Conservation (phyloP, 2,797 vertebrate species). For the Sebastolobus alascanus region DNA sequence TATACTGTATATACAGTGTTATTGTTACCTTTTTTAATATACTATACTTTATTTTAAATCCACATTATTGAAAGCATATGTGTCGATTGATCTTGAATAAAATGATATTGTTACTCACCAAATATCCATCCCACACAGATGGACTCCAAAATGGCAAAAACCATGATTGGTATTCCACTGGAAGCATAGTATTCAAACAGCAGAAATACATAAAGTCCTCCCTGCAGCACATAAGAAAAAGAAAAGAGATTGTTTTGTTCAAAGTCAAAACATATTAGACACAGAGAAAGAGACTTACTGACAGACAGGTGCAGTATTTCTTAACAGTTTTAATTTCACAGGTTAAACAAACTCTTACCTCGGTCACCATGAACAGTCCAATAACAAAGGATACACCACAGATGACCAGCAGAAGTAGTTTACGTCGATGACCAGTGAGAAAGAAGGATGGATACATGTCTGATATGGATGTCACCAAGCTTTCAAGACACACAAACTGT, state of each 20-base stretch:
- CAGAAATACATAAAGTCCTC: background rate
- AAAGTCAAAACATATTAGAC: background rate
- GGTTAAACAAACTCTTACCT: background rate
- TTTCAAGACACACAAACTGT: constrained; percentile 85
- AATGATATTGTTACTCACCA: too few relatives aligned
- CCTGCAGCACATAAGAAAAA: background rate
- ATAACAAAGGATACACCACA: constrained; percentile 83
- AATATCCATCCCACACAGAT: too few relatives aligned
- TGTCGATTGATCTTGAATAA: too few relatives aligned
- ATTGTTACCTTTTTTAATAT: too few relatives aligned
- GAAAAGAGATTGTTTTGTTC: background rate
- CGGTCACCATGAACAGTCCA: constrained; percentile 88
- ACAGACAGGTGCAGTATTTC: background rate
- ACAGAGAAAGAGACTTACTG: background rate
- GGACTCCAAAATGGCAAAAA: too few relatives aligned
- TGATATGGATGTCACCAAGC: constrained; percentile 88
- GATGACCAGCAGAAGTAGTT: constrained; percentile 88
- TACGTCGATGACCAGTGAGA: constrained; percentile 82
- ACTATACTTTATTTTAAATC: too few relatives aligned
- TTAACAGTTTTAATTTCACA: background rate
- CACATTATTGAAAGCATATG: too few relatives aligned
- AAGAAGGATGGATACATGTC: constrained; percentile 90
- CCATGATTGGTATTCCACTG: too few relatives aligned
- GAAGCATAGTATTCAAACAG: background rate
- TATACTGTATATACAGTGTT: too few relatives aligned